Evolutionary conservation across 2,797 vertebrate species (phyloP).

Genomic region (Euphonia xanthogaster): DNA sequence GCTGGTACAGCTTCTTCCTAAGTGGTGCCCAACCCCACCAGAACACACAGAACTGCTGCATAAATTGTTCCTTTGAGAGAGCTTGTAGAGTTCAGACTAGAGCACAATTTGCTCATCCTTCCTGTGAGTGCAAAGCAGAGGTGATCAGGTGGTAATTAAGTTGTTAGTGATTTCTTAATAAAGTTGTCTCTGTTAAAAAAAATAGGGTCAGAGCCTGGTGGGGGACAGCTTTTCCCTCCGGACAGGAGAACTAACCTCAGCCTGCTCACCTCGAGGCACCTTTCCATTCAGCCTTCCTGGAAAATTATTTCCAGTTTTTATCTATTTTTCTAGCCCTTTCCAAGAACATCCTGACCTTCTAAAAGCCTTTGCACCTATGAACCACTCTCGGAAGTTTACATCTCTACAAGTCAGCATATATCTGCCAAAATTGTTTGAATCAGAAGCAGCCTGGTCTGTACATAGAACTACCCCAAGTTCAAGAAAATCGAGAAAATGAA

Average conservation of each 20-base stretch:
- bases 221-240: background rate
- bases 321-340: background rate
- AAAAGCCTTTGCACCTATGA: background rate
- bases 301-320: background rate
- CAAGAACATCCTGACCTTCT: background rate
- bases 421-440: constrained; percentile 9
- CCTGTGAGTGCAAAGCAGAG: background rate
- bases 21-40: background rate
- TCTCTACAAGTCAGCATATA: background rate
- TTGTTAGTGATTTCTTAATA: background rate
- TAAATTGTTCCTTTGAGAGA: background rate
- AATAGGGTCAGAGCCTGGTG: background rate
- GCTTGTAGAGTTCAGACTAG: background rate
- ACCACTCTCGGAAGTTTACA: background rate
- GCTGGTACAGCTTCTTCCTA: background rate
- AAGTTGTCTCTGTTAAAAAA: background rate
- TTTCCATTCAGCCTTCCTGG: background rate
- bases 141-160: background rate
- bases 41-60: background rate
- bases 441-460: background rate
- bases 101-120: background rate
- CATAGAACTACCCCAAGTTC: constrained; percentile 1
- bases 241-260: background rate
- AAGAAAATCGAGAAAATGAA: constrained; percentile 26
- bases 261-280: background rate